phyloP scores from a whole-genome alignment of 2,888 invertebrate genomes.

The Catocala nupta region DNA sequence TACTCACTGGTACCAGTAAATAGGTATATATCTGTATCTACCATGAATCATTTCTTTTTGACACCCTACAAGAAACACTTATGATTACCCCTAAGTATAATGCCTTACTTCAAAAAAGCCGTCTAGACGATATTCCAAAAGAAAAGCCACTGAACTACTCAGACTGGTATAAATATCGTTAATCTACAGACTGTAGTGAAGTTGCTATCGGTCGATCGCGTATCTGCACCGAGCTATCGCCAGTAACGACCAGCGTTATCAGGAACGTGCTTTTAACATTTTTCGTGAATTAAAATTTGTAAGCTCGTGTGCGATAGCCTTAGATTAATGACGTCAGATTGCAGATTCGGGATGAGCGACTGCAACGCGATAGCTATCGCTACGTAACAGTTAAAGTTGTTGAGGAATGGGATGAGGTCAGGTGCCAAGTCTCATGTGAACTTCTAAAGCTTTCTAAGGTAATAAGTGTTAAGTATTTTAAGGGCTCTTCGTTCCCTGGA shows the following conservation, averaged over 20 bases:
- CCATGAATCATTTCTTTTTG: too few relatives aligned
- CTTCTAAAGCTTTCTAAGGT: too few relatives aligned
- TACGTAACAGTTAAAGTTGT: constrained; percentile 3
- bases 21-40: too few relatives aligned
- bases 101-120: too few relatives aligned
- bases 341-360: constrained; percentile 44
- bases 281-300: constrained; percentile 51
- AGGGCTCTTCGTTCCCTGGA: too few relatives aligned
- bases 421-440: too few relatives aligned
- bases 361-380: constrained; percentile 22
- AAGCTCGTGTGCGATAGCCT: constrained; percentile 46
- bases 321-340: constrained; percentile 52
- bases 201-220: constrained; percentile 44
- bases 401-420: constrained; percentile 7
- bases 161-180: constrained; percentile 25
- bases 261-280: constrained; percentile 51
- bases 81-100: too few relatives aligned
- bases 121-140: too few relatives aligned
- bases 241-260: constrained; percentile 57
- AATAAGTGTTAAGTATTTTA: too few relatives aligned
- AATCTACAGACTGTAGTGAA: constrained; percentile 42
- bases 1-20: too few relatives aligned
- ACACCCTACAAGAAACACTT: too few relatives aligned
- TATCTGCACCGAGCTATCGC: constrained; percentile 53
- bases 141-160: background rate